Percentiles rank a stretch among this genome's conserved stretches.
These are phyloP conservation scores for Labeo rohita DNA, from an alignment of 2,113 vertebrate species.

Conservation along the genomic window DNA sequence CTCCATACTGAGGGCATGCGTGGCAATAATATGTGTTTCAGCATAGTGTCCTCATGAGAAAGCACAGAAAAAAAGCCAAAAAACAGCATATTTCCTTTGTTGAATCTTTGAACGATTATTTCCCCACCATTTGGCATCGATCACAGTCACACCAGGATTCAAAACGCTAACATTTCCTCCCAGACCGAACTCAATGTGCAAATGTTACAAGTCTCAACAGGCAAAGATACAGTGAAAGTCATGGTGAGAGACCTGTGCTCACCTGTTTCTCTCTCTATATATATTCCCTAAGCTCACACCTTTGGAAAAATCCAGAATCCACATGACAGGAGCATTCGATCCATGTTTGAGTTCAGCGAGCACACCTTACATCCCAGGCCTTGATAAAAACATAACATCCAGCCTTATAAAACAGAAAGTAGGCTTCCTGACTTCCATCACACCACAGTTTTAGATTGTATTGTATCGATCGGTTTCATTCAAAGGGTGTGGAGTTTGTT, in stretches of 20 bases:
- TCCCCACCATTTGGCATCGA: slow-evolving; percentile 50
- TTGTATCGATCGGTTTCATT: slow-evolving; percentile 1
- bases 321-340: slow-evolving; percentile 28
- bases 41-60: background rate
- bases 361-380: background rate
- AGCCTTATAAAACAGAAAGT: background rate
- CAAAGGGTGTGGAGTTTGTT: background rate
- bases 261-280: slow-evolving; percentile 8
- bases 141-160: slow-evolving; percentile 42
- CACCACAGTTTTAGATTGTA: slow-evolving; percentile 3
- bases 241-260: slow-evolving; percentile 32
- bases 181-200: slow-evolving; percentile 44
- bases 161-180: slow-evolving; percentile 22
- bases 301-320: slow-evolving; percentile 10
- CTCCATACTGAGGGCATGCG: background rate
- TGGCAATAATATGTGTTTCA: slow-evolving; percentile 1
- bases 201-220: slow-evolving; percentile 48
- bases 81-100: slow-evolving; percentile 25
- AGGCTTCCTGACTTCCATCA: background rate
- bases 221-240: slow-evolving; percentile 40
- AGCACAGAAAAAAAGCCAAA: background rate
- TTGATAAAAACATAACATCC: slow-evolving; percentile 18
- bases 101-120: slow-evolving; percentile 29
- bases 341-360: slow-evolving; percentile 17
- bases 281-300: background rate